phyloP scores from a whole-genome alignment of 2,888 invertebrate genomes.

The Athripsodes cinereus region DNA sequence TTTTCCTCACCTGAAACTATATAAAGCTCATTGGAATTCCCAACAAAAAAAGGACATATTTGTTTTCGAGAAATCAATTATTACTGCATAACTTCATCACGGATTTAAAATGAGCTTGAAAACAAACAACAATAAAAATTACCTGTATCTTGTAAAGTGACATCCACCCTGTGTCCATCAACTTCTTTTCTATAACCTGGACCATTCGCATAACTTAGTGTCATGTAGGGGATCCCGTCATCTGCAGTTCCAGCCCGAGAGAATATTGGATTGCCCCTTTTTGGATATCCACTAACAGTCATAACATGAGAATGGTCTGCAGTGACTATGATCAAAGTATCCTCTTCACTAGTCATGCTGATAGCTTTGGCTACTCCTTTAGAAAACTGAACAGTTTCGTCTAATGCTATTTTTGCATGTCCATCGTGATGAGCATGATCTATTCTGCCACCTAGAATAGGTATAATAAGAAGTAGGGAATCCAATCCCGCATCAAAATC shows the following conservation, averaged over 20 bases:
- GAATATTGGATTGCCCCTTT: conserved; percentile 46
- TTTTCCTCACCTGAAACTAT: no score
- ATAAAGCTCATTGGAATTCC: no score
- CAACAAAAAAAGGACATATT: no score
- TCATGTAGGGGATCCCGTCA: conserved; percentile 54
- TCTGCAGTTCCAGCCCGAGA: conserved; percentile 38
- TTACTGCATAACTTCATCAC: no score
- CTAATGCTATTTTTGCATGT: conserved; percentile 60
- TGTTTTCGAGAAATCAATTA: no score
- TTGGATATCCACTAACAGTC: conserved; percentile 66
- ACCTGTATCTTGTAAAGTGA: conserved; percentile 38
- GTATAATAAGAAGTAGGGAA: no score
- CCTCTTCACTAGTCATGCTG: conserved; percentile 53
- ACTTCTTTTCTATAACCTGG: conserved; percentile 45
- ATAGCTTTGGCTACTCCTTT: conserved; percentile 62
- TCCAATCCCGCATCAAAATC: no score
- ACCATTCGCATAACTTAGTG: conserved; percentile 64
- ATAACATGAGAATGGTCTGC: conserved; percentile 78
- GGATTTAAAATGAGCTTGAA: no score
- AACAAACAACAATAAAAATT: no score
- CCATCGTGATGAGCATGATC: conserved; percentile 69
- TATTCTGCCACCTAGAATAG: conserved; percentile 53
- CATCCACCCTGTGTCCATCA: conserved; percentile 50
- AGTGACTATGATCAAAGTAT: conserved; percentile 76
- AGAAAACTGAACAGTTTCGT: conserved; percentile 74